Evolutionary conservation across 2,113 vertebrate species (phyloP).

Genomic region (Pelmatolapia mariae): DNA sequence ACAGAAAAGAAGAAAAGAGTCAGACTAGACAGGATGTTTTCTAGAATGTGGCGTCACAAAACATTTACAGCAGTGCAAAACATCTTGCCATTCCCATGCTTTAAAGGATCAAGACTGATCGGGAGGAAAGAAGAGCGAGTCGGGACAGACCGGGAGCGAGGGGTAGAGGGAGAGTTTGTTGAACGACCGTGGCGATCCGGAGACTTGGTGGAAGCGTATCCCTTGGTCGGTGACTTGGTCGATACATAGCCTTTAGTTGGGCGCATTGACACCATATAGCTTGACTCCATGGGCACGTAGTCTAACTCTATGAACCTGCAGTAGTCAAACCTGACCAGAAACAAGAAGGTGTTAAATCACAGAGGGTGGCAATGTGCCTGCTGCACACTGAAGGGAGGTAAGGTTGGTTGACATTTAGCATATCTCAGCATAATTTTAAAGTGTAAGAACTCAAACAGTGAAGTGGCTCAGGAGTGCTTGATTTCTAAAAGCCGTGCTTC

Average conservation of each 20-base stretch:
- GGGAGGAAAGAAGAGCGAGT: not conserved
- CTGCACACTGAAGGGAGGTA: not conserved
- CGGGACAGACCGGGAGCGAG: slow-evolving; percentile 49
- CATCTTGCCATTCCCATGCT: slow-evolving; percentile 34
- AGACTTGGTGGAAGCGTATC: slow-evolving; percentile 63
- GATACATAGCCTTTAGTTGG: slow-evolving; percentile 71
- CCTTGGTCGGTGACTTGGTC: slow-evolving; percentile 60
- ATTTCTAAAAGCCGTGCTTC: not conserved
- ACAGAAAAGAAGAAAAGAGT: not conserved
- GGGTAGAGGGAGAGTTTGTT: slow-evolving; percentile 55
- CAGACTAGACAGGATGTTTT: not conserved
- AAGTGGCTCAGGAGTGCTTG: not conserved
- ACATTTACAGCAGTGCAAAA: not conserved
- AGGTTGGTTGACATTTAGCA: not conserved
- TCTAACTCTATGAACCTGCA: slow-evolving; percentile 81
- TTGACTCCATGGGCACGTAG: slow-evolving; percentile 78
- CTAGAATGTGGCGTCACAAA: not conserved
- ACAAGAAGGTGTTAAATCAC: slow-evolving; percentile 61
- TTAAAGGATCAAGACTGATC: slow-evolving; percentile 1
- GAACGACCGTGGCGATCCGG: slow-evolving; percentile 67
- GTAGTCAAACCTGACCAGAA: slow-evolving; percentile 77
- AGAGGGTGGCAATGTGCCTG: not conserved
- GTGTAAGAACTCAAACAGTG: slow-evolving; percentile 1
- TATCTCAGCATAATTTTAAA: not conserved
- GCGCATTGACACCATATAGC: slow-evolving; percentile 78